A percentile compares a stretch with the other conserved stretches of the same genome.
These are phyloP conservation scores for Agapostemon virescens DNA, from an alignment of 2,888 invertebrate genomes.

Conservation along the genomic window DNA sequence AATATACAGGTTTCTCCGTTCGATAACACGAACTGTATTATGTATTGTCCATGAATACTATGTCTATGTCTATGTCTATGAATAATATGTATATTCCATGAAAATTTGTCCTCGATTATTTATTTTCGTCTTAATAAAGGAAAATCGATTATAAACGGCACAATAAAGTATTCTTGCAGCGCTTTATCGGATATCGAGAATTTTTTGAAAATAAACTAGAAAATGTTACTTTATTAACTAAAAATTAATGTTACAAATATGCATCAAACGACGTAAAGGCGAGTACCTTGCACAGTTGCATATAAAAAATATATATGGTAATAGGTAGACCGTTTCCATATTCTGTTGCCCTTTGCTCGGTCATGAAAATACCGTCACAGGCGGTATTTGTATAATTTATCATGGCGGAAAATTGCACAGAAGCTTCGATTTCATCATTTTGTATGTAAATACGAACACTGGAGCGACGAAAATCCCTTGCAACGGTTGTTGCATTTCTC, in stretches of 20 bases:
- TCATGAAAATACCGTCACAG: slow-evolving; percentile 13
- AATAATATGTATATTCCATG: no score
- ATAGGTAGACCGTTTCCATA: slow-evolving; percentile 9
- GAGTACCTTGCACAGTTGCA: not conserved
- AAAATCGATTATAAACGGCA: not conserved
- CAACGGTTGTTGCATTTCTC: slow-evolving; percentile 41
- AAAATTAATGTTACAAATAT: not conserved
- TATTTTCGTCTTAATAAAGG: not conserved
- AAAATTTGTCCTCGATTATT: not conserved
- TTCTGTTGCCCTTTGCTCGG: not conserved
- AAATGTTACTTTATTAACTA: not conserved
- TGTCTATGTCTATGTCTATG: no score
- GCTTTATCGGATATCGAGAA: not conserved
- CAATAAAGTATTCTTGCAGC: not conserved
- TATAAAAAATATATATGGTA: not conserved
- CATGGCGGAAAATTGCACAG: slow-evolving; percentile 19
- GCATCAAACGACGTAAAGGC: not conserved
- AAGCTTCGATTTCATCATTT: slow-evolving; percentile 23
- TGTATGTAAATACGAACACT: slow-evolving; percentile 23
- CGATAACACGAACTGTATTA: not conserved
- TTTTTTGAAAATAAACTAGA: not conserved
- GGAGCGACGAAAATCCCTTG: slow-evolving; percentile 7
- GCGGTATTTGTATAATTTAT: slow-evolving; percentile 33
- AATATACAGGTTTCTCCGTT: no score
- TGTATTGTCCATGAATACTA: no score